These are phyloP conservation scores for Therioaphis trifolii DNA, from an alignment of 2,888 invertebrate genomes.

Conservation along the genomic window DNA sequence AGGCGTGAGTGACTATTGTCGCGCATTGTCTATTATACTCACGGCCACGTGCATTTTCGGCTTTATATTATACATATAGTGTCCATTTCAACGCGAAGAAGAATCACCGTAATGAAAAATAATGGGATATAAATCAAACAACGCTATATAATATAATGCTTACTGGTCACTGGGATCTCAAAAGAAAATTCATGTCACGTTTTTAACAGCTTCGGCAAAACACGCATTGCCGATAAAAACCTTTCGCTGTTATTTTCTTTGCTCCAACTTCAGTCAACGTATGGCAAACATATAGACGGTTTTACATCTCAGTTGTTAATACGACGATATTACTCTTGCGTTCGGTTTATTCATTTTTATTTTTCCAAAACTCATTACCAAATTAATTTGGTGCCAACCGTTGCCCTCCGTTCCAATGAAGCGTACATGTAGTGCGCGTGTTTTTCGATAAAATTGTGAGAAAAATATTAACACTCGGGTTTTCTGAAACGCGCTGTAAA, in stretches of 20 bases:
- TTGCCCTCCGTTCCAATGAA: background rate
- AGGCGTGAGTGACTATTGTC: background rate
- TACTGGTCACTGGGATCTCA: background rate
- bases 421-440: background rate
- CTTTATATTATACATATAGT: background rate
- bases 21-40: background rate
- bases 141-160: background rate
- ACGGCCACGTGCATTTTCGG: constrained; percentile 3
- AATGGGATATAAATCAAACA: constrained; percentile 57
- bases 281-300: background rate
- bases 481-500: background rate
- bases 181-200: constrained; percentile 51
- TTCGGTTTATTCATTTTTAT: background rate
- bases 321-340: background rate
- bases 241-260: constrained; percentile 48
- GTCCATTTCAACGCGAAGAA: background rate
- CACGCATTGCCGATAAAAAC: constrained; percentile 57
- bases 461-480: background rate
- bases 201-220: constrained; percentile 29
- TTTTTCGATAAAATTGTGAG: background rate
- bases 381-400: no score
- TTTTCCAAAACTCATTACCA: background rate
- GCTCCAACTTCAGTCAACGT: constrained; percentile 18
- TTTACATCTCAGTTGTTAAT: constrained; percentile 44
- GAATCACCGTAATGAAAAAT: constrained; percentile 55